Evolutionary conservation across 2,797 vertebrate species (phyloP).

Genomic region (Iguana delicatissima): DNA sequence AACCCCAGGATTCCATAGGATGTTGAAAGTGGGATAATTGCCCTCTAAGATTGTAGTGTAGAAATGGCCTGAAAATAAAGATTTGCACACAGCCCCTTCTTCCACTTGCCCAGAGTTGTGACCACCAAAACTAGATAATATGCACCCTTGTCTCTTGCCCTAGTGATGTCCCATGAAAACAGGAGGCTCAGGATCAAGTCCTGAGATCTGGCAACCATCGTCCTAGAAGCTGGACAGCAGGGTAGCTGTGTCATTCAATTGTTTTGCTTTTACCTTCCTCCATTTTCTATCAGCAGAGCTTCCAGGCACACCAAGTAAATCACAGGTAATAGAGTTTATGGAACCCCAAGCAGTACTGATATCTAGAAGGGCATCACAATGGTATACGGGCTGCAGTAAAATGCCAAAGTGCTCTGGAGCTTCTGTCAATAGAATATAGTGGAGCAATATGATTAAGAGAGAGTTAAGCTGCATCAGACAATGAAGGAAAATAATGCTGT

Average conservation of each 20-base stretch:
- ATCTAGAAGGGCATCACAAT: slow-evolving; percentile 65
- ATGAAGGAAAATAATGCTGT: slow-evolving; percentile 56
- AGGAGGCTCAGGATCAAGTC: too few relatives aligned
- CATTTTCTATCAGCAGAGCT: neutral
- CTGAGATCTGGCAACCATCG: too few relatives aligned
- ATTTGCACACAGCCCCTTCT: too few relatives aligned
- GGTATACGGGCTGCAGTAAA: slow-evolving; percentile 71
- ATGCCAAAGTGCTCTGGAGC: slow-evolving; percentile 69
- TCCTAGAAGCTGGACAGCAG: accelerated
- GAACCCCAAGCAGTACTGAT: slow-evolving; percentile 61
- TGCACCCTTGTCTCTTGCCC: too few relatives aligned
- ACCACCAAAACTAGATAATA: too few relatives aligned
- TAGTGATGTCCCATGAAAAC: too few relatives aligned
- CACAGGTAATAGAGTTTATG: slow-evolving; percentile 68
- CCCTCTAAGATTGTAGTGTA: too few relatives aligned
- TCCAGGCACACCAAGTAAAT: slow-evolving; percentile 55
- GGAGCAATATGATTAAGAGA: slow-evolving; percentile 66
- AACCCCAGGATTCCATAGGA: too few relatives aligned
- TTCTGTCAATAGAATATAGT: slow-evolving; percentile 61
- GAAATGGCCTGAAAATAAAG: too few relatives aligned
- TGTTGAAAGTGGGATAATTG: too few relatives aligned
- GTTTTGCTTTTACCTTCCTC: slow-evolving; percentile 23
- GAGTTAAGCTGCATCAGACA: slow-evolving; percentile 68
- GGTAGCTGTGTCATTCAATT: neutral
- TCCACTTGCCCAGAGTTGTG: too few relatives aligned